Base-by-base conservation (phyloP, 1,140 invertebrate species). In the Lepidotrigona ventralis region DNA sequence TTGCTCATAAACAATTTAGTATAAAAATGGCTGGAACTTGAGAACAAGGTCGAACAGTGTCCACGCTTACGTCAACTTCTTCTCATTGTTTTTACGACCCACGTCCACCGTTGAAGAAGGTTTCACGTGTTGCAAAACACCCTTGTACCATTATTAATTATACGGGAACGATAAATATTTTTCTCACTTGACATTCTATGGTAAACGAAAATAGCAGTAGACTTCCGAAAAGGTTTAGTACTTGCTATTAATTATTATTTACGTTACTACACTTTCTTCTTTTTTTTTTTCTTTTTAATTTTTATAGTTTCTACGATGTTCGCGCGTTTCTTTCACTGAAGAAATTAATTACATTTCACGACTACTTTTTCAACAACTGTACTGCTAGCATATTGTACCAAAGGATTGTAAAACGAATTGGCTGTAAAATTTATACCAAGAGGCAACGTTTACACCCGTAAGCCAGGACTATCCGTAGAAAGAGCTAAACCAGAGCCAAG, bases 91-190 rank as follows among this genome's bases (percentile, higher is more conserved):
- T 33, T 66, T 29, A 19, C 29, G 29, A 26, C 63, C 39, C n/a
- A 64, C n/a, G n/a, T 66, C 29, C 26, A 21, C 19, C 4, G 26
- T 33, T 11, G 64, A 66, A 11, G 26, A 17, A 19, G 17, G 64
- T 21, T 33, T n/a, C 17, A 66, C 17, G 1, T 33, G 64, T 66
- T 33, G 12, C 64, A 66, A 66, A 66, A 66, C 29, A 66, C 64
- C 64, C 26, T 29, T 66, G 19, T 66, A 33, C 33, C 29, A 33
- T 33, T 29, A 29, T 29, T 33, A 33, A 21, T 66, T 66, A 66
- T 66, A 33, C 64, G 19, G 29, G 64, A 66, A 66, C 26, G 64
- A 66, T 66, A 66, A 66, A 66, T 66, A 66, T 66, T 66, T 66
- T 66, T 66, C 29, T 66, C 64, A 33, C 29, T 33, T 33, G 17